A percentile compares a stretch with the other conserved stretches of the same genome.
Conservation (phyloP, 2,113 vertebrate genomes). For the Lepus americanus region DNA sequence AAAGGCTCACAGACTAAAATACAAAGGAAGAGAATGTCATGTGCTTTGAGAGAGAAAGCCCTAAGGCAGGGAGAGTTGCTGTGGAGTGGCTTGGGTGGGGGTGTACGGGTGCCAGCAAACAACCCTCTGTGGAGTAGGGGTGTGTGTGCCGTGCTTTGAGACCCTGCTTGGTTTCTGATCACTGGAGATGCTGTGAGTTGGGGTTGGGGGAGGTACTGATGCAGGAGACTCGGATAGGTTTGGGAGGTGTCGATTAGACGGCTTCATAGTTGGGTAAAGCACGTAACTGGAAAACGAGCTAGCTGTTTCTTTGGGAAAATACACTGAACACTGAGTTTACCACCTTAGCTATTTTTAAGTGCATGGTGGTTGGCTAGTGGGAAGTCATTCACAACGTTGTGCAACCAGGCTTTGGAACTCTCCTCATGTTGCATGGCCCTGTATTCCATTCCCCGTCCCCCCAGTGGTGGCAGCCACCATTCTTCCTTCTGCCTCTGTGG, state of each 20-base stretch:
- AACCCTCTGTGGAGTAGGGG: neutral
- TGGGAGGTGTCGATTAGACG: neutral
- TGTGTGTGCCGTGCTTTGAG: neutral
- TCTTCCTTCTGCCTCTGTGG: too few species aligned
- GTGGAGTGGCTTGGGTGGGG: neutral
- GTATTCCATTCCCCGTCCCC: too few species aligned
- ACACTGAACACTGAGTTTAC: neutral
- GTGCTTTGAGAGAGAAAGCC: neutral
- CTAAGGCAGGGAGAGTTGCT: neutral
- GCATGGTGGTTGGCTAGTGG: too few species aligned
- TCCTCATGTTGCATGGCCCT: neutral
- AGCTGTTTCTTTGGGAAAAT: neutral
- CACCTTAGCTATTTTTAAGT: neutral
- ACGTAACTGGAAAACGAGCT: neutral
- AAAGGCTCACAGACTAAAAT: neutral
- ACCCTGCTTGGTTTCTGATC: neutral
- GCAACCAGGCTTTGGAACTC: neutral
- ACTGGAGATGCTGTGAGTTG: too few species aligned
- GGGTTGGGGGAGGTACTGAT: rapidly evolving
- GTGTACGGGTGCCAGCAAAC: rapidly evolving
- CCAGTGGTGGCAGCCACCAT: neutral
- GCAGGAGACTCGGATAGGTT: neutral
- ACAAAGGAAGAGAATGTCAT: neutral
- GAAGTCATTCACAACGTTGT: neutral
- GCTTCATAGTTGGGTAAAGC: too few species aligned